Conservation (phyloP, 2,113 vertebrate genomes). For the Synodontis membranacea region DNA sequence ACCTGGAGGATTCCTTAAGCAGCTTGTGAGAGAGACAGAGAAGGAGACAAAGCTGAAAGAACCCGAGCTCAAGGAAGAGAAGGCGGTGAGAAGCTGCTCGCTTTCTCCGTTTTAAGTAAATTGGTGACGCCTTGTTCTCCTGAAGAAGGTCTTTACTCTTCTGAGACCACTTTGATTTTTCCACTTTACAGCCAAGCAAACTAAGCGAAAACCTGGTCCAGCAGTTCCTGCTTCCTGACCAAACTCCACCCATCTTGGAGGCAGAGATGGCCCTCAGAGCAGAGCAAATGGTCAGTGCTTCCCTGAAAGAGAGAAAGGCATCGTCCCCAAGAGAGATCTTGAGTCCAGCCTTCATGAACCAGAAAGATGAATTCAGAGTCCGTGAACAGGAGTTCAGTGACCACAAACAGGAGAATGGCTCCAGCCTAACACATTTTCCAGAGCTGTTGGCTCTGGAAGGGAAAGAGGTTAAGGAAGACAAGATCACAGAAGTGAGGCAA, state of each 20-base stretch:
- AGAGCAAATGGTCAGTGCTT: slow-evolving; percentile 54
- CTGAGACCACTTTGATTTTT: neutral
- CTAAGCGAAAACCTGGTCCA: slow-evolving; percentile 71
- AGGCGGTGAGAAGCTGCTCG: slow-evolving; percentile 52
- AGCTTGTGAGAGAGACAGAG: slow-evolving; percentile 90
- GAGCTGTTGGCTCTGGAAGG: slow-evolving; percentile 11
- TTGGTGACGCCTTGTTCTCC: slow-evolving; percentile 15
- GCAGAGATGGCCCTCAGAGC: slow-evolving; percentile 61
- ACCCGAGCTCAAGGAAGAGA: slow-evolving; percentile 72
- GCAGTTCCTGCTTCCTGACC: slow-evolving; percentile 72
- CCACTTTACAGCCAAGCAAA: slow-evolving; percentile 63
- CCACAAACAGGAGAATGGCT: slow-evolving; percentile 38
- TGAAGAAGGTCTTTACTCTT: neutral
- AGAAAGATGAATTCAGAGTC: slow-evolving; percentile 19
- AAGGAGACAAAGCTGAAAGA: slow-evolving; percentile 82
- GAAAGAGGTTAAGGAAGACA: slow-evolving; percentile 36
- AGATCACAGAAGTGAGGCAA: slow-evolving; percentile 53
- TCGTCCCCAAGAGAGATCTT: slow-evolving; percentile 14
- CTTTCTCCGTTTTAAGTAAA: neutral
- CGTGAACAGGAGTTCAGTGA: slow-evolving; percentile 23
- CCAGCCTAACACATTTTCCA: neutral
- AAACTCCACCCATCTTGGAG: slow-evolving; percentile 70
- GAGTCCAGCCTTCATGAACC: slow-evolving; percentile 29
- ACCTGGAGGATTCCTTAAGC: slow-evolving; percentile 91
- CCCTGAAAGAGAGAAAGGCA: slow-evolving; percentile 44